Base-by-base conservation (phyloP, 2,888 invertebrate species). In the Spialia ferax region DNA sequence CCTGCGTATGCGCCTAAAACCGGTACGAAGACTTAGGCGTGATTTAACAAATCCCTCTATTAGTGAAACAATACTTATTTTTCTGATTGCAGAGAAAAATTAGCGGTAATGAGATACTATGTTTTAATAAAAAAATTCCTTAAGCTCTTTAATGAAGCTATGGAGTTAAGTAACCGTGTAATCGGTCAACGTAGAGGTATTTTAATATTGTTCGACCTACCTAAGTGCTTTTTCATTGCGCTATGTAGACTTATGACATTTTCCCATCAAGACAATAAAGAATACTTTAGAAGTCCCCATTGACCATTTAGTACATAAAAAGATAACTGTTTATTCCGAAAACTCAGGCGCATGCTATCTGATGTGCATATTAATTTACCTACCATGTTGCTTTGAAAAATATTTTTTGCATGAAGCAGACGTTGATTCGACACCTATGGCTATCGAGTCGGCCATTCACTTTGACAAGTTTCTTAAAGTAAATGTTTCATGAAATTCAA, bases 1-100 rank as follows among this genome's bases (percentile, higher is more conserved):
- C 80, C 82, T 78, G 86, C 85, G 85, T 84, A 79, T 80, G 82
- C 85, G 82, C 78, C 72, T 73, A 76, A 84, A 92, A 91, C 93
- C 91, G 93, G 92, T 92, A 86, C 80, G 75, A 87, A 84, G 81
- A 84, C 81, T 85, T 84, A 86, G 85, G 82, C 83, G 84, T 38
- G 81, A 87, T 88, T 88, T 82, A 84, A 86, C 79, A 85, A 87
- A 89, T 86, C 85, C 82, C 85, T 83, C 79, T 85, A 83, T 83
- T 81, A 83, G 75, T 79, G 75, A 83, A 86, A 89, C 86, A 88
- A 88, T 85, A 82, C 80, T 80, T 76, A 84, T 85, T 84, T 82
- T 75, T 75, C 79, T 75, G 74, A 77, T 82, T 63, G 50, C 20
- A 61, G 13, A 61, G 22, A 10, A 10, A 50, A 61, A 66, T 42